Evolutionary conservation across 2,797 vertebrate genomes (phyloP).

Genomic region (Dermochelys coriacea): DNA sequence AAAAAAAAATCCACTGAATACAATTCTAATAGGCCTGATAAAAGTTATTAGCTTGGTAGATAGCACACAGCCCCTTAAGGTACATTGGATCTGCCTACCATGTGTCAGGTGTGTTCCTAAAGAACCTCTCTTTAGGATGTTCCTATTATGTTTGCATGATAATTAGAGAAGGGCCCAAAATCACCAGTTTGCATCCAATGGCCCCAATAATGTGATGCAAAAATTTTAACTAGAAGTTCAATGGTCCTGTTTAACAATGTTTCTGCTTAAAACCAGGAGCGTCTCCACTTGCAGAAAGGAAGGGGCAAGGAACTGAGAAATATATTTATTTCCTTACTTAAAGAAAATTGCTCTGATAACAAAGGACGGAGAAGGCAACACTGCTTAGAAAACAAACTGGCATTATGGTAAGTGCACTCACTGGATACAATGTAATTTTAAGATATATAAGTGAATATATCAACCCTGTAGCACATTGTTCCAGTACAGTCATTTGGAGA

Average conservation of each 20-base stretch:
- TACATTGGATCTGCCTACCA: neutral
- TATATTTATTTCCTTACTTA: neutral
- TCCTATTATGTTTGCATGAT: neutral
- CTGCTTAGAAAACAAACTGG: neutral
- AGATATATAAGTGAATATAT: neutral
- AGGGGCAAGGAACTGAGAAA: neutral
- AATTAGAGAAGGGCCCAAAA: neutral
- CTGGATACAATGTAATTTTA: neutral
- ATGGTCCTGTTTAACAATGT: neutral
- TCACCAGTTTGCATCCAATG: neutral
- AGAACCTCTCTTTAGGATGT: neutral
- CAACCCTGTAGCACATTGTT: neutral
- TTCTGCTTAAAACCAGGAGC: slow-evolving; percentile 13
- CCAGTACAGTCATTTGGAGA: neutral
- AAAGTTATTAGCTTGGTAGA: neutral
- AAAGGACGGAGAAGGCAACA: neutral
- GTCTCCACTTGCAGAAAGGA: neutral
- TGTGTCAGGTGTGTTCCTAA: neutral
- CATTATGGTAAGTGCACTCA: neutral
- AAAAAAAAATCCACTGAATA: neutral
- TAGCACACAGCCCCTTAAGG: neutral
- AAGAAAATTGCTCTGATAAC: neutral
- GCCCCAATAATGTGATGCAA: neutral
- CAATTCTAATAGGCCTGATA: neutral
- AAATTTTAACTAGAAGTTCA: neutral